A percentile compares a stretch with the other conserved stretches of the same genome.
Evolutionary conservation across 2,888 invertebrate genomes (phyloP).

Genomic region (Hylaea fasciaria): DNA sequence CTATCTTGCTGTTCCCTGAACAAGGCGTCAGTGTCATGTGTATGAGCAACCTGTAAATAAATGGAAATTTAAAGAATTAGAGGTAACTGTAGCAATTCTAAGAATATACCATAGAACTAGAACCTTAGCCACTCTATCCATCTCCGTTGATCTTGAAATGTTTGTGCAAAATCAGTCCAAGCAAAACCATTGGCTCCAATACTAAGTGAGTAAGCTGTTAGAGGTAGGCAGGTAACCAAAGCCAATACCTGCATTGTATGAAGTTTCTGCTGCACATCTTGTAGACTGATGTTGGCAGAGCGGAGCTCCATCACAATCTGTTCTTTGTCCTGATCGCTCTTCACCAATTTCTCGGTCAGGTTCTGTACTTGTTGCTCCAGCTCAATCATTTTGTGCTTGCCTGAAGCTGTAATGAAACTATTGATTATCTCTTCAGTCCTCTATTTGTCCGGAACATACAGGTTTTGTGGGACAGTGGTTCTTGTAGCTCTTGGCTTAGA

Average conservation of each 20-base stretch:
- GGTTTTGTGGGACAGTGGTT: no score
- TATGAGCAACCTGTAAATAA: conserved; percentile 69
- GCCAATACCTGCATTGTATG: conserved; percentile 70
- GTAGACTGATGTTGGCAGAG: conserved; percentile 71
- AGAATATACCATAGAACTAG: no score
- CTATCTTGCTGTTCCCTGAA: conserved; percentile 81
- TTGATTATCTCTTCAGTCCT: background rate
- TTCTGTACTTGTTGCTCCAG: conserved; percentile 69
- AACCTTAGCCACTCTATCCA: no score
- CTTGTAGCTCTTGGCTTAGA: no score
- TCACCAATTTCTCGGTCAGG: conserved; percentile 62
- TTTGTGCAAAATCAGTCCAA: no score
- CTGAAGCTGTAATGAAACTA: conserved; percentile 62
- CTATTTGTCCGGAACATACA: no score
- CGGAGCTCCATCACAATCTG: conserved; percentile 72
- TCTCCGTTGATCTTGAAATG: no score
- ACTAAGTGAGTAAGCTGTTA: no score
- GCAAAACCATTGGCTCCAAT: no score
- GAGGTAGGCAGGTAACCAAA: no score
- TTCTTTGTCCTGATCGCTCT: conserved; percentile 72
- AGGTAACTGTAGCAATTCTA: no score
- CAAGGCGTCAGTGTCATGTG: conserved; percentile 77
- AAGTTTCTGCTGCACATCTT: conserved; percentile 75
- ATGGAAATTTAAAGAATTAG: background rate
- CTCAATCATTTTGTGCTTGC: conserved; percentile 75